Evolutionary conservation across 2,888 invertebrate species (phyloP), one percentile per base, ranked within the genome.

Genomic region (Frankliniella intonsa): DNA sequence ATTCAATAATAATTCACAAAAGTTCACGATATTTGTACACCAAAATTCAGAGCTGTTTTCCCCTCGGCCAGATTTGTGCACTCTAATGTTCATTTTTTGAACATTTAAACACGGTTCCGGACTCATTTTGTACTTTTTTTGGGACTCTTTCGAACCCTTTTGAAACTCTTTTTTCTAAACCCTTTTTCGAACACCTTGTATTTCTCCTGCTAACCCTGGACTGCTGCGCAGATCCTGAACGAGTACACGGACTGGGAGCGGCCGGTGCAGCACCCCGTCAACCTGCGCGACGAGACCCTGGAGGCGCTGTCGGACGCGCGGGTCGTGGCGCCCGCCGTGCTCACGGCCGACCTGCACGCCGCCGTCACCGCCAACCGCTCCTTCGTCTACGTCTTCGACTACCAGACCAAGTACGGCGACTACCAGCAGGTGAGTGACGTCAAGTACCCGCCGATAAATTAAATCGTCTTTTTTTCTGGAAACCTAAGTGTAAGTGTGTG

Each of bases 241-340:
- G 98, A 98, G 87, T 99, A 99, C 89, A 98, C 98, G 83, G 97
- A 98, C 88, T 99, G 98, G 98, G 96, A 96, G 88, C 91, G 94
- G 88, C 96, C 96, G 86, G 94, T 95, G 51, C 92, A 95, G 88
- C 96, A 95, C 88, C 96, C 96, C 80, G 94, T 95, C 85, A 96
- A 95, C 86, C 95, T 95, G n/a, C 90, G 96, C 84, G 96, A 97
- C 87, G 96, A 97, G 88, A 95, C 98, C 0, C 89, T 98, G 84
- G 97, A 97, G 88, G 96, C 98, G 0, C 89, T 99, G 38, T 84
- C 85, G 83, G 97, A 98, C 88, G 97, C 97, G 5, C 95, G 97
- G 87, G 97, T 96, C 87, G 95, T 97, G 51, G 97, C 97, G 0
- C 97, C 97, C 0, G 88, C 96, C 80, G 93, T 97, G 49, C 93